These are phyloP conservation scores for Catharus bicknelli DNA, from an alignment of 2,113 vertebrate species.

Conservation along the genomic window DNA sequence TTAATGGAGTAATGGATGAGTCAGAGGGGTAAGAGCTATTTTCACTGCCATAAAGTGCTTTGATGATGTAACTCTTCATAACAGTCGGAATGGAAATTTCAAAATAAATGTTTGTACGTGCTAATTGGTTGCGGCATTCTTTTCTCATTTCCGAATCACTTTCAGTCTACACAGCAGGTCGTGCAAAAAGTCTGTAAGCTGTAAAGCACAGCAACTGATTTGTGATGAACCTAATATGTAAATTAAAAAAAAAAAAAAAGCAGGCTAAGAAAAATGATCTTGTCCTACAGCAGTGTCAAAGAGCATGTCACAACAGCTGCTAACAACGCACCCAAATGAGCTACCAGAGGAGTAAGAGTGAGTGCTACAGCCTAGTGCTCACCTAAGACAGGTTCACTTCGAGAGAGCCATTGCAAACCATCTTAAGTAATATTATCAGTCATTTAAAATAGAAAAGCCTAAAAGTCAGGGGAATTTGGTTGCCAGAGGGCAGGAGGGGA, in stretches of 20 bases:
- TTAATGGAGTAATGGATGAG: conserved; percentile 82
- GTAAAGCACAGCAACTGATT: neutral
- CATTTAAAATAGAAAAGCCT: neutral
- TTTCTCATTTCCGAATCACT: conserved; percentile 58
- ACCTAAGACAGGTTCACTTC: neutral
- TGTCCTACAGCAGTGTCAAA: fast-evolving
- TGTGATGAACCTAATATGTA: neutral
- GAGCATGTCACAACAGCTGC: neutral
- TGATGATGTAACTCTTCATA: conserved; percentile 84
- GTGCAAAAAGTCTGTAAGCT: conserved; percentile 10
- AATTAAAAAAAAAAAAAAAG: neutral
- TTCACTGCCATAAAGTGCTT: conserved; percentile 86
- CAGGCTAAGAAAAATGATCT: neutral
- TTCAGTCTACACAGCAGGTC: neutral
- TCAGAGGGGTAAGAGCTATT: conserved; percentile 81
- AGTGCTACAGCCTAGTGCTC: neutral
- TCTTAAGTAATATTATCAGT: neutral
- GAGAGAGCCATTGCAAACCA: neutral
- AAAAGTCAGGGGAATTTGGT: neutral
- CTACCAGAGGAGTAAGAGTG: neutral
- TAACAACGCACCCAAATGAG: neutral
- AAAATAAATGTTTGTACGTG: conserved; percentile 87
- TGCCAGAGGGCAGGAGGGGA: neutral
- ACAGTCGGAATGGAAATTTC: conserved; percentile 77
- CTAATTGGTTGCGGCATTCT: conserved; percentile 63